These are phyloP conservation scores for Pogonocherus hispidulus DNA, from an alignment of 2,888 invertebrate genomes.

Conservation along the genomic window DNA sequence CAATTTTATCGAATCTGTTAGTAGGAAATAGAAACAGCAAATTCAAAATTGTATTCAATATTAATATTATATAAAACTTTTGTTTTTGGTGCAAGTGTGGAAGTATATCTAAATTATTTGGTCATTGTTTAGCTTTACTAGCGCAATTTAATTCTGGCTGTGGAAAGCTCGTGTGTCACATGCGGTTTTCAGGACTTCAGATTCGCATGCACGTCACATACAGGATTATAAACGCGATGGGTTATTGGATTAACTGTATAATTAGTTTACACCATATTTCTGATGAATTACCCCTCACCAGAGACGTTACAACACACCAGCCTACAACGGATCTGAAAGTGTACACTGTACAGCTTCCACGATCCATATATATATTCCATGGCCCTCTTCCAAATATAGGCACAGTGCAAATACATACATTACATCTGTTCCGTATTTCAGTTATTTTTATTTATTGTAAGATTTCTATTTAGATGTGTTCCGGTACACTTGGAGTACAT, in stretches of 20 bases:
- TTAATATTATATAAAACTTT: background rate
- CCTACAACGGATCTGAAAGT: background rate
- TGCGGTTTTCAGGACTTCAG: slow-evolving; percentile 16
- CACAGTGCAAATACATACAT: too few species aligned
- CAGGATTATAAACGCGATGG: background rate
- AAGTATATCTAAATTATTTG: background rate
- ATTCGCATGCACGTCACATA: background rate
- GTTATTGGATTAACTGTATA: slow-evolving; percentile 5
- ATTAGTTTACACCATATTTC: slow-evolving; percentile 3
- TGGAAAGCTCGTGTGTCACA: slow-evolving; percentile 7
- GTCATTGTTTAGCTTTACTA: background rate
- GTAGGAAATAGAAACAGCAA: too few species aligned
- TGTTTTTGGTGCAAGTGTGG: background rate
- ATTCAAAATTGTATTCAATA: too few species aligned
- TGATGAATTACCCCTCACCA: background rate
- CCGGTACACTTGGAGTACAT: too few species aligned
- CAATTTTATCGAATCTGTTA: too few species aligned
- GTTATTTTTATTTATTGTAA: too few species aligned
- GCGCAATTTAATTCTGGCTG: background rate
- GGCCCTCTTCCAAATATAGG: too few species aligned
- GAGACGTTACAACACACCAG: background rate
- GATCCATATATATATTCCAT: too few species aligned
- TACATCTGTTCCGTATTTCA: too few species aligned
- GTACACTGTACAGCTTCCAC: too few species aligned
- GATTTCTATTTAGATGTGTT: too few species aligned